A percentile compares a stretch with the other conserved stretches of the same genome.
These are phyloP conservation scores for Parambassis ranga DNA, from an alignment of 2,797 vertebrate genomes.

Conservation along the genomic window DNA sequence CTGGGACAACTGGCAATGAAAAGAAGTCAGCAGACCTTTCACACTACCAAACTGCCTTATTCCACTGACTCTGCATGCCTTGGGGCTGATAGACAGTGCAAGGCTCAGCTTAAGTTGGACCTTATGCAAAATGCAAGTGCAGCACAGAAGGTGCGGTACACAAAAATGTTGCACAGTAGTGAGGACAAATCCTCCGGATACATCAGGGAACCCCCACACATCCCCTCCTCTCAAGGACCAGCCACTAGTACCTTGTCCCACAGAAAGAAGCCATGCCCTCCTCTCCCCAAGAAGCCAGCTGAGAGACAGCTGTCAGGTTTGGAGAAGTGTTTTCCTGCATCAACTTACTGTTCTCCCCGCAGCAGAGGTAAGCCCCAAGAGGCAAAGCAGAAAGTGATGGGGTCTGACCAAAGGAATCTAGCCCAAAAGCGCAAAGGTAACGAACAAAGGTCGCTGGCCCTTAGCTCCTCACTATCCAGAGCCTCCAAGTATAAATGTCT, in stretches of 20 bases:
- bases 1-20: conserved; percentile 78
- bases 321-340: conserved; percentile 26
- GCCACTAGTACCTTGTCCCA: conserved; percentile 69
- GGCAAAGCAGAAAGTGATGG: conserved; percentile 58
- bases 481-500: conserved; percentile 75
- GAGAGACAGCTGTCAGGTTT: conserved; percentile 47
- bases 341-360: conserved; percentile 42
- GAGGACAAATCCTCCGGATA: conserved; percentile 39
- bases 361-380: conserved; percentile 26
- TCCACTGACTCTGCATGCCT: conserved; percentile 55
- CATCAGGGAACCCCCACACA: conserved; percentile 43
- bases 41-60: conserved; percentile 41
- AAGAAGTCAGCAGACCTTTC: conserved; percentile 57
- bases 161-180: conserved; percentile 7
- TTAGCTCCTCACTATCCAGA: conserved; percentile 49
- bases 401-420: conserved; percentile 70
- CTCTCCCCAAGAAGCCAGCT: conserved; percentile 43
- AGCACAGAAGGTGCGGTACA: conserved; percentile 25
- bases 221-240: conserved; percentile 61
- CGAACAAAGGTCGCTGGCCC: conserved; percentile 40
- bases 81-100: conserved; percentile 68
- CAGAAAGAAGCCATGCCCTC: conserved; percentile 66
- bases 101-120: conserved; percentile 70
- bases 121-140: conserved; percentile 21
- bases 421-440: conserved; percentile 83